Conservation (phyloP, 2,797 vertebrate species). For the Hirundo rustica region DNA sequence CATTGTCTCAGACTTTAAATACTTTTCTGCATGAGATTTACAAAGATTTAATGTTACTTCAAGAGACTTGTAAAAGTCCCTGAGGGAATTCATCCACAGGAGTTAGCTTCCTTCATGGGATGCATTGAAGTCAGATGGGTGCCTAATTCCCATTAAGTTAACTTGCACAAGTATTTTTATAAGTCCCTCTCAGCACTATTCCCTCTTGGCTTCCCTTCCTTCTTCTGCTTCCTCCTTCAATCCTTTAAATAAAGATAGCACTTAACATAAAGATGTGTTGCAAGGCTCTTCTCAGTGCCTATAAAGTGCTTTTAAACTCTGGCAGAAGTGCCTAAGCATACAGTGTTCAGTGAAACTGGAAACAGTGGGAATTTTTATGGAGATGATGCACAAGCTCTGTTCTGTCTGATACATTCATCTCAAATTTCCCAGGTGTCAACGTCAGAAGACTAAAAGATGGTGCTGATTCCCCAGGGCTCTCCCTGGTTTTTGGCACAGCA, state of each 20-base stretch:
- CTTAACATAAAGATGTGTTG: slow-evolving; percentile 25
- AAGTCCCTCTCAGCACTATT: slow-evolving; percentile 14
- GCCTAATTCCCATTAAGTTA: slow-evolving; percentile 33
- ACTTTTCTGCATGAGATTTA: background rate
- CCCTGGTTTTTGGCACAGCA: background rate
- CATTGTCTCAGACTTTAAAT: background rate
- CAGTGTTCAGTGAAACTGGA: background rate
- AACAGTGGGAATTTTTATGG: slow-evolving; percentile 8
- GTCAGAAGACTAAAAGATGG: background rate
- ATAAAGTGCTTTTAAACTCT: slow-evolving; percentile 42
- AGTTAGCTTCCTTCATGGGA: background rate
- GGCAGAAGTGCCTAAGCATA: background rate
- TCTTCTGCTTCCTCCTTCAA: background rate
- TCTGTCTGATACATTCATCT: background rate
- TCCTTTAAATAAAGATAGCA: slow-evolving; percentile 51
- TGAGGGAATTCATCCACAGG: background rate
- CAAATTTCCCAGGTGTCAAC: slow-evolving; percentile 16
- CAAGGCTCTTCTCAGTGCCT: slow-evolving; percentile 1
- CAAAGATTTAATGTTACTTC: background rate
- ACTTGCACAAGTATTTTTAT: background rate
- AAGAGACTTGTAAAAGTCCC: background rate
- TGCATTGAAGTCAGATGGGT: background rate
- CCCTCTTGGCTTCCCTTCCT: slow-evolving; percentile 18
- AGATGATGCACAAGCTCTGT: background rate
- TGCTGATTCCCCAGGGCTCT: background rate